Evolutionary conservation across 53 echinoderm and acorn worm genomes (phyloP).

Genomic region (Astropecten irregularis): DNA sequence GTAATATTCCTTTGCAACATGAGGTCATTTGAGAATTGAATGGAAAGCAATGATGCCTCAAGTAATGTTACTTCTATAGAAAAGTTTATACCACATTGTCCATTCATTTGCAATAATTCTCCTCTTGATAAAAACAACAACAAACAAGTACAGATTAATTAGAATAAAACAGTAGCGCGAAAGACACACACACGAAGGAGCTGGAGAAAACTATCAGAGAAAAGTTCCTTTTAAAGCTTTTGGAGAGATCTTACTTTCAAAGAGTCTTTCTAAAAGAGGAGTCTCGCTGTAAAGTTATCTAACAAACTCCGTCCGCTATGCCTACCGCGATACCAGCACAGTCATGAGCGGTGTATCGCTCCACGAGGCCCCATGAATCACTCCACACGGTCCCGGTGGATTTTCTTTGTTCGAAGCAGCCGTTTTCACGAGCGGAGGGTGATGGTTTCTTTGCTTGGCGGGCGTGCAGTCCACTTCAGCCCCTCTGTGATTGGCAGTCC

Average conservation of each 20-base stretch:
- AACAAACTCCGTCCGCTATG: constrained; percentile 29
- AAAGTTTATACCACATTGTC: neutral
- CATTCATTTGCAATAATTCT: neutral
- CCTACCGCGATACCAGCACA: constrained; percentile 43
- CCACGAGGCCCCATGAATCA: constrained; percentile 13
- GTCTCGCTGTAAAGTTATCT: constrained; percentile 15
- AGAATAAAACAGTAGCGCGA: neutral
- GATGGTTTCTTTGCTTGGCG: neutral
- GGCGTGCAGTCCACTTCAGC: neutral
- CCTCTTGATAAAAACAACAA: neutral
- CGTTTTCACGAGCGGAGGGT: constrained; percentile 45
- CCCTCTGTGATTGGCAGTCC: constrained; percentile 41
- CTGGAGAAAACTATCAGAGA: constrained; percentile 2
- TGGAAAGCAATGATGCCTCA: neutral
- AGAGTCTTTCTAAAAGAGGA: neutral
- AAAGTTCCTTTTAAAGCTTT: neutral
- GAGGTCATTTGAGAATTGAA: neutral
- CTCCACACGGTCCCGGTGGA: constrained; percentile 27
- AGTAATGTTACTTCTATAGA: neutral
- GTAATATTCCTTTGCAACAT: neutral
- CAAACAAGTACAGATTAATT: neutral
- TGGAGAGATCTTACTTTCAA: constrained; percentile 16
- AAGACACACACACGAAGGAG: neutral
- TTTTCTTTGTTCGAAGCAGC: constrained; percentile 50
- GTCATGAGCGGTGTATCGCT: constrained; percentile 32